Percentiles rank a stretch among this genome's conserved stretches.
Evolutionary conservation across 35 echinoderm and acorn worm genomes (phyloP).

Genomic region (Chiridota heheva): DNA sequence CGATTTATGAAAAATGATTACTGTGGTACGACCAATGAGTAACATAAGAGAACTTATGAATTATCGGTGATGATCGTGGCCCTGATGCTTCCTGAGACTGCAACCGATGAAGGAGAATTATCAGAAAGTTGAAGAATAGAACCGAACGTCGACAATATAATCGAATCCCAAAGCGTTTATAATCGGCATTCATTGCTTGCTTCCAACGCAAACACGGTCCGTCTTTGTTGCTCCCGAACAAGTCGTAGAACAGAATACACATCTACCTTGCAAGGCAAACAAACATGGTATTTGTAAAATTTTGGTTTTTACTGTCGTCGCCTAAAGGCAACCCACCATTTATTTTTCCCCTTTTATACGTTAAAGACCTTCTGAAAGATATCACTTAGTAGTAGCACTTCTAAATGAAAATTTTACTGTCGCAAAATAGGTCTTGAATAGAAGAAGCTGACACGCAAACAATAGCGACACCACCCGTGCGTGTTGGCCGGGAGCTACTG

Average conservation of each 20-base stretch:
- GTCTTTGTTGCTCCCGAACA: constrained; percentile 30
- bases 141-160: no score
- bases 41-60: no score
- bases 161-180: no score
- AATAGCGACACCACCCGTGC: constrained; percentile 43
- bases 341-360: no score
- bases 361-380: no score
- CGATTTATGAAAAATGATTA: no score
- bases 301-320: constrained; percentile 26
- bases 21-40: no score
- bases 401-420: constrained; percentile 47
- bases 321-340: constrained; percentile 36
- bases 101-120: no score
- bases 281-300: constrained; percentile 63
- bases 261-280: constrained; percentile 33
- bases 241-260: constrained; percentile 25
- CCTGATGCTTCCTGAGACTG: no score
- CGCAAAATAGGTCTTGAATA: constrained; percentile 40
- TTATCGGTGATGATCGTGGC: no score
- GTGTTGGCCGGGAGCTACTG: constrained; percentile 47
- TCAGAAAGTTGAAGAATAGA: no score
- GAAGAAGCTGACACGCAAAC: constrained; percentile 32
- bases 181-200: constrained; percentile 24
- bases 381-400: constrained; percentile 58
- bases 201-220: constrained; percentile 37